phyloP scores from a whole-genome alignment of 2,113 vertebrate genomes.

The Galemys pyrenaicus region DNA sequence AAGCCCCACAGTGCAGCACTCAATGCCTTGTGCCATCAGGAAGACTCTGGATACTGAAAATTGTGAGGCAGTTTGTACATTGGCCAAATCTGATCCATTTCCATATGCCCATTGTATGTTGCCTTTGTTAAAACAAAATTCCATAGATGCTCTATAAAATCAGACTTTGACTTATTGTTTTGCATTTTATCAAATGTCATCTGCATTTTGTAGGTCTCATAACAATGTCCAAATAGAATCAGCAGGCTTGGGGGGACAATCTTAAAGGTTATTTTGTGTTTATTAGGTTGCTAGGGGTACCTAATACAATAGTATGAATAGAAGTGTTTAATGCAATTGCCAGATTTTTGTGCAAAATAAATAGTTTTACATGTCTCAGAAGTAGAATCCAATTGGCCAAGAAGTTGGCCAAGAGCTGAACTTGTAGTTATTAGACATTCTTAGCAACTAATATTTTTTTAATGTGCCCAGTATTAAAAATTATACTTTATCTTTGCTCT shows the following conservation, averaged over 20 bases:
- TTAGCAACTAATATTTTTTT: slow-evolving; percentile 90
- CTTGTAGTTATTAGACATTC: no score
- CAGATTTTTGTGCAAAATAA: slow-evolving; percentile 92
- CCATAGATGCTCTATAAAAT: background rate
- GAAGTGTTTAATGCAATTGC: slow-evolving; percentile 89
- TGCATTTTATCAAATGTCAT: slow-evolving; percentile 34
- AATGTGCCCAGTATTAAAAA: slow-evolving; percentile 79
- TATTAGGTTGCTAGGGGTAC: slow-evolving; percentile 94
- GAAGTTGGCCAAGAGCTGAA: slow-evolving; percentile 88
- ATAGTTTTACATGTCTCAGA: slow-evolving; percentile 95
- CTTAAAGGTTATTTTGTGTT: slow-evolving; percentile 90
- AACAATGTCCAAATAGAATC: slow-evolving; percentile 68
- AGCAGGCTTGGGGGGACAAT: slow-evolving; percentile 77
- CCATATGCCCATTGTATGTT: background rate
- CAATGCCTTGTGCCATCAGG: no score
- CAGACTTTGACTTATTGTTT: slow-evolving; percentile 21
- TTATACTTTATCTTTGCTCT: slow-evolving; percentile 78
- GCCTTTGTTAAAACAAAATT: slow-evolving; percentile 40
- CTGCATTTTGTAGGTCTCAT: slow-evolving; percentile 63
- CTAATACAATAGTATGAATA: slow-evolving; percentile 91
- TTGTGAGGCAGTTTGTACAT: background rate
- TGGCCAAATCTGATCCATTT: slow-evolving; percentile 29
- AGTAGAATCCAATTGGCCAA: slow-evolving; percentile 89
- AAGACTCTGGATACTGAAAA: background rate
- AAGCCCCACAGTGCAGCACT: no score